Evolutionary conservation across 2,797 vertebrate species (phyloP).

Genomic region (Cuniculus paca): DNA sequence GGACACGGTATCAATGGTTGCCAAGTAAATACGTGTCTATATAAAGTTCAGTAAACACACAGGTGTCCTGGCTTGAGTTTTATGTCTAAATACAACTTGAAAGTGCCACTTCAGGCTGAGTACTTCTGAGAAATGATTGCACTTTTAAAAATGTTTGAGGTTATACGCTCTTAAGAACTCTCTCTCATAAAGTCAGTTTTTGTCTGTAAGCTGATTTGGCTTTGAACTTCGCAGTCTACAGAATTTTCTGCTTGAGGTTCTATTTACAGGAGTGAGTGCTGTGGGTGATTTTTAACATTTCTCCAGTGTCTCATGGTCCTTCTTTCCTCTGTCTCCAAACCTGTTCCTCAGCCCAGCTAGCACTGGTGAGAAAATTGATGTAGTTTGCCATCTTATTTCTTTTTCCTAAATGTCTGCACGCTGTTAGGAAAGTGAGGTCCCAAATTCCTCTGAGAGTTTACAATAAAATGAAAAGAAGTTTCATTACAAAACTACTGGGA

Average conservation of each 20-base stretch:
- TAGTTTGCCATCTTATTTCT: not conserved
- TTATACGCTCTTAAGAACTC: not conserved
- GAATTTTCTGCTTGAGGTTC: constrained; percentile 31
- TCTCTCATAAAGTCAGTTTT: constrained; percentile 48
- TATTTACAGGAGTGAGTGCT: not conserved
- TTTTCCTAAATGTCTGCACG: not conserved
- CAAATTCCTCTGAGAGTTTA: not conserved
- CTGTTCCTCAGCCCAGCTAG: not conserved
- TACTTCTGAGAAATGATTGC: constrained; percentile 59
- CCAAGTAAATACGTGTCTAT: constrained; percentile 68
- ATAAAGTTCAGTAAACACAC: constrained; percentile 71
- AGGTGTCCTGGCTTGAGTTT: constrained; percentile 65
- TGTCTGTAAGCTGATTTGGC: constrained; percentile 39
- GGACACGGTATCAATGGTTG: constrained; percentile 44
- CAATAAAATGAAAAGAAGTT: constrained; percentile 15
- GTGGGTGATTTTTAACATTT: not conserved
- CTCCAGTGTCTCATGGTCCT: not conserved
- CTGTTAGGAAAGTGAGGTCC: not conserved
- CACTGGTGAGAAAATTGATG: constrained; percentile 19
- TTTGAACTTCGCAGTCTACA: constrained; percentile 35
- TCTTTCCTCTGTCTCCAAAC: not conserved
- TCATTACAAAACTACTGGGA: constrained; percentile 4
- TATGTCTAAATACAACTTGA: constrained; percentile 58
- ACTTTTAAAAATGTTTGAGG: constrained; percentile 60
- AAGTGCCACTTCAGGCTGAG: constrained; percentile 55